These are phyloP conservation scores for Hiodon tergisus DNA, from an alignment of 2,113 vertebrate genomes.

Conservation along the genomic window DNA sequence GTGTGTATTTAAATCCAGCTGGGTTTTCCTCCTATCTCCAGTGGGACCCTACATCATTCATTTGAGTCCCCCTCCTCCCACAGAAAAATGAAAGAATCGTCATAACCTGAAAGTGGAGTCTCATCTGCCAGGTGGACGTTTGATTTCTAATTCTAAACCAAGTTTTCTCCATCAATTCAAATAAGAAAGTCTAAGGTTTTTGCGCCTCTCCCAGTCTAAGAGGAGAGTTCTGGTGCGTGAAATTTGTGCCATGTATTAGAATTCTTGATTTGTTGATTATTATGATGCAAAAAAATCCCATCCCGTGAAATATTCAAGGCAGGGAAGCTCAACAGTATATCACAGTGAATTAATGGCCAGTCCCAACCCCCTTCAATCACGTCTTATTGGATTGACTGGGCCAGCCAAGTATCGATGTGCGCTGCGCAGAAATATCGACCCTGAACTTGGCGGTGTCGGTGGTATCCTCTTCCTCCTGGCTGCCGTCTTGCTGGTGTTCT, in stretches of 20 bases:
- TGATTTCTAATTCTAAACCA: neutral
- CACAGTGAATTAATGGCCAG: conserved; percentile 5
- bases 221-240: neutral
- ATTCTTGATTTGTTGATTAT: neutral
- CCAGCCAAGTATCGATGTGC: conserved; percentile 1
- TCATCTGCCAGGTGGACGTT: neutral
- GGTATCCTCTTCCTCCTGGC: neutral
- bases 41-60: neutral
- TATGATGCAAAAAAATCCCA: neutral
- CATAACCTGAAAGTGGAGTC: neutral
- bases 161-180: neutral
- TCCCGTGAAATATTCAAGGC: neutral
- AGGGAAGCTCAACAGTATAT: conserved; percentile 9
- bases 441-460: neutral
- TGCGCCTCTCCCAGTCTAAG: neutral
- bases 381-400: neutral
- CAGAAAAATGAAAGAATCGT: conserved; percentile 8
- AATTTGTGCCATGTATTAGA: conserved; percentile 3
- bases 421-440: conserved; percentile 9
- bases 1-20: conserved; percentile 23
- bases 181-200: neutral
- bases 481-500: neutral
- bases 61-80: neutral
- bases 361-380: neutral
- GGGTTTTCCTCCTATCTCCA: neutral